Conservation (phyloP, 1,140 invertebrate species). For the Pseudoatta argentina region DNA sequence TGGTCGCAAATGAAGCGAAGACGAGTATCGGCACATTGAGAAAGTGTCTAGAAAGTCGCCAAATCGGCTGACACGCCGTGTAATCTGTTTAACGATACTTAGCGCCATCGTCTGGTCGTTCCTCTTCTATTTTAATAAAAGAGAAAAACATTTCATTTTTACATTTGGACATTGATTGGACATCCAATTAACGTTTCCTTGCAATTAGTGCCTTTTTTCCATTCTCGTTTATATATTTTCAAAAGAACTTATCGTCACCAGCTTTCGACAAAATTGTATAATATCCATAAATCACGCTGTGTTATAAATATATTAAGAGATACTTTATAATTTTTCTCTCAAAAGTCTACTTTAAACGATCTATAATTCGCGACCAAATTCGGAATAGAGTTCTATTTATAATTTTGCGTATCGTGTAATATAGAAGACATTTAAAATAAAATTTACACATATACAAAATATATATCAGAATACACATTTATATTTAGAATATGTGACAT, state of each 20-base stretch:
- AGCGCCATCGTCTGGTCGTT: neutral
- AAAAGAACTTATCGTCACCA: neutral
- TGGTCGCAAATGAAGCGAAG: slow-evolving; percentile 1
- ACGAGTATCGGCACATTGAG: neutral
- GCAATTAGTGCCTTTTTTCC: neutral
- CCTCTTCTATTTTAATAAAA: slow-evolving; percentile 9
- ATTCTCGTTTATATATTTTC: neutral
- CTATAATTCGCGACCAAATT: too few relatives aligned
- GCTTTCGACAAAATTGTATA: neutral
- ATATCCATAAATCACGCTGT: neutral
- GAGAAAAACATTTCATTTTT: slow-evolving; percentile 2
- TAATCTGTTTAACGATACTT: slow-evolving; percentile 21
- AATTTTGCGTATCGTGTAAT: too few relatives aligned
- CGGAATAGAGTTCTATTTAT: too few relatives aligned
- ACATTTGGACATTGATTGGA: neutral
- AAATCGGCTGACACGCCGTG: neutral
- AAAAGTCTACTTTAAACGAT: too few relatives aligned
- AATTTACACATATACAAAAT: too few relatives aligned
- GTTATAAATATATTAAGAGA: neutral
- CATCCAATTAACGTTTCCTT: neutral
- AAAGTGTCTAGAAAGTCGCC: neutral
- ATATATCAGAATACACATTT: too few relatives aligned
- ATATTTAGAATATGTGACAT: too few relatives aligned
- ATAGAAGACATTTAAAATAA: too few relatives aligned
- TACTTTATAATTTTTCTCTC: neutral